phyloP scores from a whole-genome alignment of 2,113 vertebrate species.

The Agelaius tricolor region DNA sequence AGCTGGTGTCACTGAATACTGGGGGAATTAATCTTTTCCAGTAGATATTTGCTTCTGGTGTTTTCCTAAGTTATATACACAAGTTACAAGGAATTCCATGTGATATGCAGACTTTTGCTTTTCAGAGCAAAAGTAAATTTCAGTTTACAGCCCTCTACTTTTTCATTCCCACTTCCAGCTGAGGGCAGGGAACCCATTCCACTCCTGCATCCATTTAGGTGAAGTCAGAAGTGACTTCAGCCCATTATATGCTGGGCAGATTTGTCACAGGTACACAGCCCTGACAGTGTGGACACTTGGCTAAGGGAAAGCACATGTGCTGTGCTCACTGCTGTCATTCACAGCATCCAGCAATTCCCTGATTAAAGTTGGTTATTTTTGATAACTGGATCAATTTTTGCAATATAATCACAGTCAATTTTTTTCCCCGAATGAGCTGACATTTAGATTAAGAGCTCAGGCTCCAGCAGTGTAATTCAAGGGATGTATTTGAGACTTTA shows the following conservation, averaged over 20 bases:
- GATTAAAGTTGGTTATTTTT: neutral
- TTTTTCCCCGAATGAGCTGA: neutral
- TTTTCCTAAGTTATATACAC: neutral
- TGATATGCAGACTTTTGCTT: neutral
- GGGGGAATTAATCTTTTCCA: constrained; percentile 35
- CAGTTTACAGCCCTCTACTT: neutral
- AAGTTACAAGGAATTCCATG: neutral
- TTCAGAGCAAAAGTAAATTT: neutral
- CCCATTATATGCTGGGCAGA: neutral
- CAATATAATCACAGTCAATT: neutral
- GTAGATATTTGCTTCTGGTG: neutral
- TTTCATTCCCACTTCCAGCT: neutral
- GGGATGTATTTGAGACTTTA: neutral
- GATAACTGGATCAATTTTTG: neutral
- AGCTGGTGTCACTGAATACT: constrained; percentile 46
- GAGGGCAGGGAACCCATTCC: neutral
- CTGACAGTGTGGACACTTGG: neutral
- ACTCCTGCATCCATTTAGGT: neutral
- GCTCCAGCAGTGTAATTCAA: neutral
- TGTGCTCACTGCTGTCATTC: neutral
- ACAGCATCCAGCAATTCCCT: neutral
- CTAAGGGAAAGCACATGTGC: neutral
- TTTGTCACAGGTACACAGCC: neutral
- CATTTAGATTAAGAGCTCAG: neutral
- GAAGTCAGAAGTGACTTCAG: neutral